A percentile compares a stretch with the other conserved stretches of the same genome.
phyloP scores from a whole-genome alignment of 2,113 vertebrate genomes.

The Prionailurus viverrinus region DNA sequence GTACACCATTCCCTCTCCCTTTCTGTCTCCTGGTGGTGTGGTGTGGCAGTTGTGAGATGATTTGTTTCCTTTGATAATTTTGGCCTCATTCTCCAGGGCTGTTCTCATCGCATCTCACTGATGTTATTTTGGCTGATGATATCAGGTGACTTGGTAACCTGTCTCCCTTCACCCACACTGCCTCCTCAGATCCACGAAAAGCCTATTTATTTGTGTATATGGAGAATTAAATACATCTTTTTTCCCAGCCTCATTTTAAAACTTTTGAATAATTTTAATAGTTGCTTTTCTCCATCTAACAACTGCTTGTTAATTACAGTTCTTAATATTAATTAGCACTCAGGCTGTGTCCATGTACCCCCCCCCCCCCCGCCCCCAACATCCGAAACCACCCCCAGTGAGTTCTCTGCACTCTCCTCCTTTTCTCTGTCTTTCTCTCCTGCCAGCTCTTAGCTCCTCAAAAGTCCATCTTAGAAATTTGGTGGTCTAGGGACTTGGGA shows the following conservation, averaged over 20 bases:
- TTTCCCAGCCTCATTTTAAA: slow-evolving; percentile 47
- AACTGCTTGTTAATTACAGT: slow-evolving; percentile 81
- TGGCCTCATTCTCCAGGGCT: slow-evolving; percentile 67
- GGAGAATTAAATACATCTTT: slow-evolving; percentile 33
- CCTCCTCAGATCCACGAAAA: background rate
- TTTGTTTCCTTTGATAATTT: slow-evolving; percentile 72
- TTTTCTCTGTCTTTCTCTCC: slow-evolving; percentile 67
- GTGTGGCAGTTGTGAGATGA: background rate
- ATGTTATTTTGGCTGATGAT: slow-evolving; percentile 73
- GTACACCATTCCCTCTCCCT: background rate
- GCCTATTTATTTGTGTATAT: background rate
- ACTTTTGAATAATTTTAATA: slow-evolving; percentile 67
- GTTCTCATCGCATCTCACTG: slow-evolving; percentile 61
- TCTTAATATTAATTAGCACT: slow-evolving; percentile 78
- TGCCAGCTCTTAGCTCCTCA: slow-evolving; percentile 59
- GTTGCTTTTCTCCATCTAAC: slow-evolving; percentile 69
- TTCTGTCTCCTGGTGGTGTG: slow-evolving; percentile 54
- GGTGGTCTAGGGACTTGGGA: slow-evolving; percentile 84
- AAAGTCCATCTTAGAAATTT: slow-evolving; percentile 83
- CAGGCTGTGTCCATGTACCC: slow-evolving; percentile 7
- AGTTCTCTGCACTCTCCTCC: background rate
- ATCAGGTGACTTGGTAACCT: slow-evolving; percentile 70
- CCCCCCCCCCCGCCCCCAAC: background rate
- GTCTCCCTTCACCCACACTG: background rate
- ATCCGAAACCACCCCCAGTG: background rate